Conservation (phyloP, 2,113 vertebrate genomes). For the Ctenomys sociabilis region DNA sequence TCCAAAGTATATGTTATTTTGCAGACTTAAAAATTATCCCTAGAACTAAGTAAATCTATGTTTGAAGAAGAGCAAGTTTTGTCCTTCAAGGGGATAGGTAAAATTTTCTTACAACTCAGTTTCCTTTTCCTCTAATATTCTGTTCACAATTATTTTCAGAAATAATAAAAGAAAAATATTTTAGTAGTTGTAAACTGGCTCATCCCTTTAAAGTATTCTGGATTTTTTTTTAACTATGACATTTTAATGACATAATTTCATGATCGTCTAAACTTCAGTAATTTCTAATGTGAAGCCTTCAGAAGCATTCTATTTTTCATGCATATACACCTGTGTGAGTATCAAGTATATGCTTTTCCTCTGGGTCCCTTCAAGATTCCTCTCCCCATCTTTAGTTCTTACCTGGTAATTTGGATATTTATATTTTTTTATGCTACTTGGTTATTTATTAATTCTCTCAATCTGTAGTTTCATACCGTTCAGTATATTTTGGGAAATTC, state of each 20-base stretch:
- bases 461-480: neutral
- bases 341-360: neutral
- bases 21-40: neutral
- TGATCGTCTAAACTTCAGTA: neutral
- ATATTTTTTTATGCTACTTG: neutral
- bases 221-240: neutral
- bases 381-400: neutral
- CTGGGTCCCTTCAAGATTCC: neutral
- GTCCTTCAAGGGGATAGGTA: neutral
- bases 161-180: neutral
- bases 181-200: neutral
- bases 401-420: neutral
- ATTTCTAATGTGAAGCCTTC: neutral
- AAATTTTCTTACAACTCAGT: neutral
- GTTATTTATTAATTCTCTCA: slow-evolving; percentile 3
- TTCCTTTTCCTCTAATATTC: neutral
- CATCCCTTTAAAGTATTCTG: neutral
- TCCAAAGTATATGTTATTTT: neutral
- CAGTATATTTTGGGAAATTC: neutral
- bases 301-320: neutral
- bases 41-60: neutral
- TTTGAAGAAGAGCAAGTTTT: neutral
- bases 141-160: slow-evolving; percentile 6
- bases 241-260: neutral
- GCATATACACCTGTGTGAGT: neutral